These are phyloP conservation scores for Drosophila buzzatii DNA, from an alignment of 2,888 invertebrate species.

Conservation along the genomic window DNA sequence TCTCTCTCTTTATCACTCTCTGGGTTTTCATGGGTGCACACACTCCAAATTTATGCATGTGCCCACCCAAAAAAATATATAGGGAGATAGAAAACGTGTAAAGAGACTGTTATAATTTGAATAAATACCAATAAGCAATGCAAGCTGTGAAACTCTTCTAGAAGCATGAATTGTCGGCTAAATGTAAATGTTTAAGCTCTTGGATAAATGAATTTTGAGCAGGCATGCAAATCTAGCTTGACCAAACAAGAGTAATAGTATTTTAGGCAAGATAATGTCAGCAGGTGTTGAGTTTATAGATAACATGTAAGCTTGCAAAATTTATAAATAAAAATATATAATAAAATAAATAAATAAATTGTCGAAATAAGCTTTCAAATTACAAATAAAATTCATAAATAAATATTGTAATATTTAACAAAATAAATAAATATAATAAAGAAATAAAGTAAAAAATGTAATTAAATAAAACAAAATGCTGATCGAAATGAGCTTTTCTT, in stretches of 20 bases:
- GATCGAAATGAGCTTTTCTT: too few species aligned
- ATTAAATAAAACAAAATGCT: too few species aligned
- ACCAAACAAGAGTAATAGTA: background rate
- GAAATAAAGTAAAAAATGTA: too few species aligned
- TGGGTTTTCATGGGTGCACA: constrained; percentile 11
- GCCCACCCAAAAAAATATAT: constrained; percentile 17
- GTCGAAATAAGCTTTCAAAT: background rate
- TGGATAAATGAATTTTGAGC: background rate
- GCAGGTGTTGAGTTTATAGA: too few species aligned
- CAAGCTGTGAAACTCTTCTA: background rate
- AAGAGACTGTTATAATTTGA: constrained; percentile 17
- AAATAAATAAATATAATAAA: too few species aligned
- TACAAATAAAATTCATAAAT: too few species aligned
- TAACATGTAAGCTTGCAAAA: background rate
- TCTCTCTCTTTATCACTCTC: background rate
- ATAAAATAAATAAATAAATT: too few species aligned
- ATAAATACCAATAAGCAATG: constrained; percentile 23
- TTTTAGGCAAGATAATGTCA: too few species aligned
- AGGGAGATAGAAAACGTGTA: constrained; percentile 14
- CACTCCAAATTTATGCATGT: constrained; percentile 40
- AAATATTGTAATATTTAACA: too few species aligned
- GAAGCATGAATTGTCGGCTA: background rate
- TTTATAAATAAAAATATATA: too few species aligned
- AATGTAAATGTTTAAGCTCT: background rate
- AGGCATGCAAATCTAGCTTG: background rate